Conservation (phyloP, 2,888 invertebrate genomes). For the Cephonodes hylas region DNA sequence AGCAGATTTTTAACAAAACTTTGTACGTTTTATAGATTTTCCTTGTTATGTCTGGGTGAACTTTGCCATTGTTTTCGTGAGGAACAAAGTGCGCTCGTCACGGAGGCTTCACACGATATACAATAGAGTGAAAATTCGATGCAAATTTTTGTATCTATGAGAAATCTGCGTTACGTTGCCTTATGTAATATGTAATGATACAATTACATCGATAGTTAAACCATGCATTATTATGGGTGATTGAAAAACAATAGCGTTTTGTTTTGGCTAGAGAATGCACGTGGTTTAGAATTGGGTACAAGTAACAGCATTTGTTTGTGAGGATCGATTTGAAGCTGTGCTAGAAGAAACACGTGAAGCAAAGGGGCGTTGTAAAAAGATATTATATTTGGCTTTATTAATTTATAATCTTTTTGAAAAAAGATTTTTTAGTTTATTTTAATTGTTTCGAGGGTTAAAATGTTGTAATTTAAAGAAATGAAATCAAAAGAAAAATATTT, state of each 20-base stretch:
- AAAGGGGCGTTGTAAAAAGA: not conserved
- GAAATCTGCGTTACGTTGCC: conserved; percentile 15
- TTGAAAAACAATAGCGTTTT: not conserved
- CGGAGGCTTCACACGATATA: conserved; percentile 70
- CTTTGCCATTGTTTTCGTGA: conserved; percentile 72
- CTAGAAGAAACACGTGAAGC: not conserved
- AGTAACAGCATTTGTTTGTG: not conserved
- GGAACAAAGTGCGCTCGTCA: conserved; percentile 47
- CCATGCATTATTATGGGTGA: not conserved
- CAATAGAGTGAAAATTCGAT: conserved; percentile 79
- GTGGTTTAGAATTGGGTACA: not conserved
- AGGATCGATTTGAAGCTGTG: not conserved
- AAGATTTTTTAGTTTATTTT: no score
- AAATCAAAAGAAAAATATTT: no score
- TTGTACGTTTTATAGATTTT: conserved; percentile 74
- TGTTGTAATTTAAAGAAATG: no score
- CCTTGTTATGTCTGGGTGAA: conserved; percentile 77
- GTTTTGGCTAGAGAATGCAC: not conserved
- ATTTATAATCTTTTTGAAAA: no score
- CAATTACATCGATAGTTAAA: not conserved
- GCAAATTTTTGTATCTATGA: conserved; percentile 58
- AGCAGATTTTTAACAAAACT: conserved; percentile 56
- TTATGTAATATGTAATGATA: conserved; percentile 6
- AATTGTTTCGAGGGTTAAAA: no score
- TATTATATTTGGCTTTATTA: no score